phyloP scores from a whole-genome alignment of 2,888 invertebrate genomes.

The Parnassius apollo region DNA sequence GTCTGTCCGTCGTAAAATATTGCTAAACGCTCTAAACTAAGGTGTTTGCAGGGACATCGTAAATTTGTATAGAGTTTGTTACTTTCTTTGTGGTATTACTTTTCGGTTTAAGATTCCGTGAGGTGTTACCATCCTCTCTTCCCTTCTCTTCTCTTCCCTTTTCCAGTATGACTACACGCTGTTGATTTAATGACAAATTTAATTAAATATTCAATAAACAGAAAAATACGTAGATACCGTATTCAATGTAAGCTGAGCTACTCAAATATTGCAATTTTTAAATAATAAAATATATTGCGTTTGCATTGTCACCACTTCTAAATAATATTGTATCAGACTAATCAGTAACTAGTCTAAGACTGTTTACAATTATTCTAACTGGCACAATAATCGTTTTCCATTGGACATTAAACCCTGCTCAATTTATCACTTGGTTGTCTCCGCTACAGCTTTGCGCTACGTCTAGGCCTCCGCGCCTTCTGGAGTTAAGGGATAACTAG shows the following conservation, averaged over 20 bases:
- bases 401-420: slow-evolving; percentile 69
- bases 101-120: no score
- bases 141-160: no score
- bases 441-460: slow-evolving; percentile 40
- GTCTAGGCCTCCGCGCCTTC: slow-evolving; percentile 67
- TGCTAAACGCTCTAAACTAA: slow-evolving; percentile 11
- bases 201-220: no score
- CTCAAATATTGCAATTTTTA: background rate
- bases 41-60: slow-evolving; percentile 2
- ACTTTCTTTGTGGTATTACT: no score
- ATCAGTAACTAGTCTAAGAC: slow-evolving; percentile 46
- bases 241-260: background rate
- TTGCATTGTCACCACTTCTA: no score
- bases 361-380: slow-evolving; percentile 64
- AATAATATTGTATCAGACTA: background rate
- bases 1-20: slow-evolving; percentile 19
- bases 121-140: no score
- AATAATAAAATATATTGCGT: background rate
- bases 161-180: no score
- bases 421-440: slow-evolving; percentile 58
- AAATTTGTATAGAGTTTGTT: background rate
- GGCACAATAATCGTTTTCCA: slow-evolving; percentile 65
- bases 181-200: no score
- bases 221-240: no score
- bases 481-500: slow-evolving; percentile 33